Conservation (phyloP, 2,113 vertebrate species). For the Puma concolor region DNA sequence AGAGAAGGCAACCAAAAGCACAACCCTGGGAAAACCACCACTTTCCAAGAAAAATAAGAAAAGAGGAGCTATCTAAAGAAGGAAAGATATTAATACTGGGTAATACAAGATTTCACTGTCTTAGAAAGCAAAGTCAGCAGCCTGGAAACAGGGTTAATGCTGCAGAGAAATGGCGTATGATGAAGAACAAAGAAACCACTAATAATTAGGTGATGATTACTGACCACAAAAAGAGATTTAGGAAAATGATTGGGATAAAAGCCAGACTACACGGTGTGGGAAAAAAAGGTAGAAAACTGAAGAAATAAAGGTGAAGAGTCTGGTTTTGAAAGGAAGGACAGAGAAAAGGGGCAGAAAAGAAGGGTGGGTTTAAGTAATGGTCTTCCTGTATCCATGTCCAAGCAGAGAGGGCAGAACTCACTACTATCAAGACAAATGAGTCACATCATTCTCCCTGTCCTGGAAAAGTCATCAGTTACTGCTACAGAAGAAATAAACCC, state of each 20-base stretch:
- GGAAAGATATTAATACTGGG: neutral
- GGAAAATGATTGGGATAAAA: neutral
- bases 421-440: neutral
- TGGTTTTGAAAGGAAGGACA: neutral
- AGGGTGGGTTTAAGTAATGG: neutral
- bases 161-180: neutral
- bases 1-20: neutral
- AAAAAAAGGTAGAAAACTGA: neutral
- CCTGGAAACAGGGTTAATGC: neutral
- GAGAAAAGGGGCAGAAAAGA: neutral
- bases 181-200: neutral
- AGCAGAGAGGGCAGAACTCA: neutral
- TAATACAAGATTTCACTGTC: neutral
- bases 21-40: neutral
- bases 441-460: neutral
- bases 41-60: neutral
- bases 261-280: neutral
- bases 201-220: neutral
- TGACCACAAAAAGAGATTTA: neutral
- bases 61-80: neutral
- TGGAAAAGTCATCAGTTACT: neutral
- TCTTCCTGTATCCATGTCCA: neutral
- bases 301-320: slow-evolving; percentile 8
- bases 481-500: neutral
- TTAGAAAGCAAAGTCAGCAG: neutral